A percentile compares a stretch with the other conserved stretches of the same genome.
Conservation (phyloP, 2,888 invertebrate species). For the Hermaeophaga mercurialis region DNA sequence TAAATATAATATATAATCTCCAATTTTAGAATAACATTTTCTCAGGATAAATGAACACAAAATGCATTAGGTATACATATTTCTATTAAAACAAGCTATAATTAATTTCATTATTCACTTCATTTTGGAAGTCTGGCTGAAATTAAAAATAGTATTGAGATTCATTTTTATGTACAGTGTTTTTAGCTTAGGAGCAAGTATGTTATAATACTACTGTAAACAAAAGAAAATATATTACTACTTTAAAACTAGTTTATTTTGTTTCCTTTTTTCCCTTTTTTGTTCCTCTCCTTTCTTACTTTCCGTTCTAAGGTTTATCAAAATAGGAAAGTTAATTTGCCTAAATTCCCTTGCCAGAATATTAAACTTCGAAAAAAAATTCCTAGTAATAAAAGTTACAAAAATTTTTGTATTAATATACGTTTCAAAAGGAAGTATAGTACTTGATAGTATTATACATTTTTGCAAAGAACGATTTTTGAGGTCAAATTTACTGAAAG, state of each 20-base stretch:
- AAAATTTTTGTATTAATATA: no score
- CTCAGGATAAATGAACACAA: constrained; percentile 56
- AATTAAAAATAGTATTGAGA: constrained; percentile 37
- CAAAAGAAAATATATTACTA: constrained; percentile 55
- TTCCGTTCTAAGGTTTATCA: no score
- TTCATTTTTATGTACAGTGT: constrained; percentile 52
- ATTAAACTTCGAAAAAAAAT: no score
- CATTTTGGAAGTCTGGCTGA: constrained; percentile 20
- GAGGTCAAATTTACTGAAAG: no score
- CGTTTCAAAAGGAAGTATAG: no score
- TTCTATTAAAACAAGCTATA: constrained; percentile 19
- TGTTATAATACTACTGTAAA: constrained; percentile 54
- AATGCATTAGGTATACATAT: constrained; percentile 47
- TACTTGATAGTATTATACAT: no score
- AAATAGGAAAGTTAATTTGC: no score
- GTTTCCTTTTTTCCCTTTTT: no score
- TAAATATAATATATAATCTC: constrained; percentile 49
- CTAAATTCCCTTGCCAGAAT: no score
- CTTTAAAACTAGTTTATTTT: constrained; percentile 28
- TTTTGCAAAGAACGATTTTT: no score
- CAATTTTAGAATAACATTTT: constrained; percentile 53
- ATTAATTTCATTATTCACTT: constrained; percentile 24
- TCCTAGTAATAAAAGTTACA: no score
- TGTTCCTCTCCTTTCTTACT: no score
- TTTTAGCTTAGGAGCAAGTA: constrained; percentile 55